Percentiles rank a stretch among this genome's conserved stretches.
Evolutionary conservation across 2,888 invertebrate species (phyloP).

Genomic region (Carcina quercana): DNA sequence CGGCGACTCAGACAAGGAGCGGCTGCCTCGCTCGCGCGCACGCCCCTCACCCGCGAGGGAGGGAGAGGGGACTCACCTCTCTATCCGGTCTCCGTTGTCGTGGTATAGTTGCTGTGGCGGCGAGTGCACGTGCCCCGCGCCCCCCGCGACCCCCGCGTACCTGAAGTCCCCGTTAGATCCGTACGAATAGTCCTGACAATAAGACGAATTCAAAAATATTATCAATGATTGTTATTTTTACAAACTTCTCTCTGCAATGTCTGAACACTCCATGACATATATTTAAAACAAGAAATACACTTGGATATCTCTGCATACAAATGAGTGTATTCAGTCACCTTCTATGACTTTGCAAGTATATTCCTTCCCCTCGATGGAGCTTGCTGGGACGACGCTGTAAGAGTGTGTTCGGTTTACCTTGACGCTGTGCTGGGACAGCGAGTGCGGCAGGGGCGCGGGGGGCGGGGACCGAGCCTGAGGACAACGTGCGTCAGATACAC

Average conservation of each 20-base stretch:
- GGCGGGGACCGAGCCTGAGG: slow-evolving; percentile 44
- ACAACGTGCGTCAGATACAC: too few relatives aligned
- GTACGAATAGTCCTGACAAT: slow-evolving; percentile 59
- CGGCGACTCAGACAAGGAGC: too few relatives aligned
- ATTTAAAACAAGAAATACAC: too few relatives aligned
- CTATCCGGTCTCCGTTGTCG: slow-evolving; percentile 1
- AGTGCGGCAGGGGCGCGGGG: slow-evolving; percentile 77
- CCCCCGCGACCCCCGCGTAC: slow-evolving; percentile 19
- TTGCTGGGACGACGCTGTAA: too few relatives aligned
- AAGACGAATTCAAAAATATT: too few relatives aligned
- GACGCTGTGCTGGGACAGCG: slow-evolving; percentile 81
- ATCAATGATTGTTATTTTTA: neutral
- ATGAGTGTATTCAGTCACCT: too few relatives aligned
- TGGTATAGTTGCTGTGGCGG: slow-evolving; percentile 35
- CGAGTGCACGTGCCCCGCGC: slow-evolving; percentile 23
- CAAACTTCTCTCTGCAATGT: too few relatives aligned
- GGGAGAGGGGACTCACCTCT: neutral
- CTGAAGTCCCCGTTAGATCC: slow-evolving; percentile 50
- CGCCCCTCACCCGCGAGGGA: neutral
- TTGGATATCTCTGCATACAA: too few relatives aligned
- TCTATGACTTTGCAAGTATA: neutral
- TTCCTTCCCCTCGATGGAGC: neutral
- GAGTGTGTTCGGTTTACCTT: slow-evolving; percentile 68
- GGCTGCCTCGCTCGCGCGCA: slow-evolving; percentile 1
- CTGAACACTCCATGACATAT: too few relatives aligned